Percentiles rank a stretch among this genome's conserved stretches.
phyloP scores from a whole-genome alignment of 37 sponge, comb jelly and placozoan genomes.

The Amphimedon queenslandica region DNA sequence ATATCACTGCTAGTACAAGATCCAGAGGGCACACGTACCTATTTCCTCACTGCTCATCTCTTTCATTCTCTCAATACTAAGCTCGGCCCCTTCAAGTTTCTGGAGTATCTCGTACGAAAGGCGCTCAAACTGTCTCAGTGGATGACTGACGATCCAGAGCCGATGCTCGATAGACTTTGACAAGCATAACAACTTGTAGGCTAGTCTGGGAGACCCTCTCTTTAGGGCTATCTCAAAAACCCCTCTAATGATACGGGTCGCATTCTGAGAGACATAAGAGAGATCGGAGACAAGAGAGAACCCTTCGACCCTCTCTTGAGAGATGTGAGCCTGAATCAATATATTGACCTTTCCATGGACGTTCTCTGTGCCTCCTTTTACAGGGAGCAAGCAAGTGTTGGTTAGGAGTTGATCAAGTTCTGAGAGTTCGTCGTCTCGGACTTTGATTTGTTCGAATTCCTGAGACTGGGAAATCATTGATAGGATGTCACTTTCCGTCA shows the following conservation, averaged over 20 bases:
- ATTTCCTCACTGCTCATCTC: conserved; percentile 92
- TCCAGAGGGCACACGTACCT: no score
- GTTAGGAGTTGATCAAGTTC: conserved; percentile 54
- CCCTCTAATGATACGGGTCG: conserved; percentile 80
- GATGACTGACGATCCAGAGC: conserved; percentile 85
- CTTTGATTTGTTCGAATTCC: conserved; percentile 95
- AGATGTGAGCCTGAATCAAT: conserved; percentile 85
- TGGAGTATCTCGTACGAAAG: conserved; percentile 55
- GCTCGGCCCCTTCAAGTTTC: conserved; percentile 56
- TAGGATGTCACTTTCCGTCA: conserved; percentile 77
- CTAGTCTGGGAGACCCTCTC: conserved; percentile 64
- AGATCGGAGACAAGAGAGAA: conserved; percentile 96
- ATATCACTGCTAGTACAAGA: no score
- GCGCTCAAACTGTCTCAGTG: conserved; percentile 82
- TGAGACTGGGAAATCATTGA: conserved; percentile 81
- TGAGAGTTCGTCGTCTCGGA: conserved; percentile 87
- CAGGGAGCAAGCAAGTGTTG: conserved; percentile 40
- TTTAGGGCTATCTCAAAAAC: conserved; percentile 92
- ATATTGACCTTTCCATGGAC: conserved; percentile 94
- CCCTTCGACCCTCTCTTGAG: conserved; percentile 58
- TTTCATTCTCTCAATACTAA: conserved; percentile 55
- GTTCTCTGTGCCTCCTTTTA: conserved; percentile 84
- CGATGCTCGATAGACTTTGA: conserved; percentile 79
- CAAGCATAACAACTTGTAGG: conserved; percentile 66
- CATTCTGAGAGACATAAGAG: conserved; percentile 90